A percentile compares a stretch with the other conserved stretches of the same genome.
phyloP scores from a whole-genome alignment of 2,888 invertebrate genomes.

The Eucera pruinosa region DNA sequence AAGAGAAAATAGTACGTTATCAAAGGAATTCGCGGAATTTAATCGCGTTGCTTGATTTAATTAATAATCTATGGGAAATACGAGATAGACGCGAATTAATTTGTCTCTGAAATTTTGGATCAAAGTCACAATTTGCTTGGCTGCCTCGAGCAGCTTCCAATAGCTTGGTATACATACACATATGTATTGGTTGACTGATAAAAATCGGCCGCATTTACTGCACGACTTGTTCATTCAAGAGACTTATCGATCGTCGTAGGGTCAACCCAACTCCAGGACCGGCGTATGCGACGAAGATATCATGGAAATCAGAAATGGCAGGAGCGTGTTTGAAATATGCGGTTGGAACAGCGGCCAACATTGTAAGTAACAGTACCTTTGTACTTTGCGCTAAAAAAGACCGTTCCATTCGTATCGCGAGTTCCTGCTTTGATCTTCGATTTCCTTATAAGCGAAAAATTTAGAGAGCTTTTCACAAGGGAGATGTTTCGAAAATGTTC shows the following conservation, averaged over 20 bases:
- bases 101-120: neutral
- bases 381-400: neutral
- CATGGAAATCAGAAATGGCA: conserved; percentile 80
- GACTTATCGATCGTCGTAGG: conserved; percentile 85
- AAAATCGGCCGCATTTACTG: conserved; percentile 47
- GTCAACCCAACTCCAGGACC: conserved; percentile 92
- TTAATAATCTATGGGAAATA: no score
- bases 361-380: conserved; percentile 85
- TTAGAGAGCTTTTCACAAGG: neutral
- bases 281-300: conserved; percentile 92
- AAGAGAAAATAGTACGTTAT: neutral
- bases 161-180: neutral
- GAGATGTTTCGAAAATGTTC: neutral
- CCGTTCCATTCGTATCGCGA: neutral
- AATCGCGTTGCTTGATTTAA: neutral
- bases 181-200: conserved; percentile 28
- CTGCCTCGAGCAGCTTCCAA: conserved; percentile 1
- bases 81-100: neutral
- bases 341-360: conserved; percentile 95
- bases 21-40: neutral
- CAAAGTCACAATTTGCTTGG: conserved; percentile 8
- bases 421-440: neutral
- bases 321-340: conserved; percentile 87
- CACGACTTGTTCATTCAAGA: conserved; percentile 45
- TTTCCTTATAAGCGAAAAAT: neutral